These are phyloP conservation scores for Indicator maculatus DNA, from an alignment of 2,113 vertebrate species.

Conservation along the genomic window DNA sequence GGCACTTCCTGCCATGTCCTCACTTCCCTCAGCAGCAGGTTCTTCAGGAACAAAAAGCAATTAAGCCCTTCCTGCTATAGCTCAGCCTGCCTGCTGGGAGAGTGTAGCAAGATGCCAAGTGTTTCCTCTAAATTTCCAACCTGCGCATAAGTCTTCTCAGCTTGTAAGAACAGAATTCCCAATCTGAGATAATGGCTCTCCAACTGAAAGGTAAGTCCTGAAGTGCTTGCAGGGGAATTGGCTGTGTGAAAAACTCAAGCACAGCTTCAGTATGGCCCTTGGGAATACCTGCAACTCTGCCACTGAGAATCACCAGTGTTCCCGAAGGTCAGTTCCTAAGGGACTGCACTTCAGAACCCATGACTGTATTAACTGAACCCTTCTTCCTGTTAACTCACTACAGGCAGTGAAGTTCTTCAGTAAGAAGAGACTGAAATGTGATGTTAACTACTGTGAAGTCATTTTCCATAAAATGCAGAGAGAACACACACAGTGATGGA, in stretches of 20 bases:
- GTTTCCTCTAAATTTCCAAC: not conserved
- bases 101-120: not conserved
- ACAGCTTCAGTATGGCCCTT: not conserved
- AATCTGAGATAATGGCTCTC: not conserved
- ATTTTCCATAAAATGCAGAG: not conserved
- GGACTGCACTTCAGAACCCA: not conserved
- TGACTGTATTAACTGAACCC: not conserved
- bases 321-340: not conserved
- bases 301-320: not conserved
- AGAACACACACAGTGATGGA: not conserved
- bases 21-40: not conserved
- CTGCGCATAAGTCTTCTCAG: not conserved
- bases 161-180: not conserved
- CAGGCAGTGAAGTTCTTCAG: not conserved
- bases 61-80: not conserved
- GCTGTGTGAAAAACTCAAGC: not conserved
- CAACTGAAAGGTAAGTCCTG: not conserved
- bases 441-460: not conserved
- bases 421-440: not conserved
- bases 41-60: constrained; percentile 16
- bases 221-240: not conserved
- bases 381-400: not conserved
- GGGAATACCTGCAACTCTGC: not conserved
- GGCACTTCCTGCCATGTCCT: not conserved
- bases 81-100: not conserved